Percentiles rank a stretch among this genome's conserved stretches.
phyloP scores from a whole-genome alignment of 2,797 vertebrate species.

The Botia almorhae region DNA sequence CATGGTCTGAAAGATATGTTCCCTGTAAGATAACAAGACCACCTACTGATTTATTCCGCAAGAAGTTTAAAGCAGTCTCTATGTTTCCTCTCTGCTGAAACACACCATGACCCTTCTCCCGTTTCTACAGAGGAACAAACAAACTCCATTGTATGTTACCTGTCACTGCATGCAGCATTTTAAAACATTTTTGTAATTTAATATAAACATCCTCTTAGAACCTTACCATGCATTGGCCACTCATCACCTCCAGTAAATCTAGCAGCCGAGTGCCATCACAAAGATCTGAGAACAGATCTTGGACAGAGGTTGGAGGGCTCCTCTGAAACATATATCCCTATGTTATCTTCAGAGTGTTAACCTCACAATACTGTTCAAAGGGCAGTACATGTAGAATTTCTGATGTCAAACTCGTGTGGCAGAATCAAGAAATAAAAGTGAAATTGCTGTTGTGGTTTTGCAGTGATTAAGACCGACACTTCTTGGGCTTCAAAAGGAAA shows the following conservation, averaged over 20 bases:
- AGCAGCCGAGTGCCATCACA: slow-evolving; percentile 84
- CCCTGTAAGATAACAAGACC: neutral
- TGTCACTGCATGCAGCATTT: neutral
- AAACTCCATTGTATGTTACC: neutral
- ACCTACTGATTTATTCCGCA: slow-evolving; percentile 85
- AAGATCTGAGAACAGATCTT: slow-evolving; percentile 88
- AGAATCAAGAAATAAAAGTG: neutral
- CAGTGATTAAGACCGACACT: no score
- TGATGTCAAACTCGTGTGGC: neutral
- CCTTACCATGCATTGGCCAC: slow-evolving; percentile 86
- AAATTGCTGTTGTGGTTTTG: neutral
- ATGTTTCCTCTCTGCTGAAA: slow-evolving; percentile 90
- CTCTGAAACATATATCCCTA: slow-evolving; percentile 74
- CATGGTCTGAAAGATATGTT: neutral
- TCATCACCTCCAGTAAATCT: slow-evolving; percentile 91
- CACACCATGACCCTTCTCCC: slow-evolving; percentile 81
- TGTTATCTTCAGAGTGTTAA: neutral
- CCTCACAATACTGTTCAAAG: neutral
- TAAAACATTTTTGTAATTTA: neutral
- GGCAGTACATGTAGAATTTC: neutral
- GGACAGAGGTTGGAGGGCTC: slow-evolving; percentile 75
- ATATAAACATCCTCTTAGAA: neutral
- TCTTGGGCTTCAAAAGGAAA: no score
- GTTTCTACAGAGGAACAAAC: slow-evolving; percentile 73
- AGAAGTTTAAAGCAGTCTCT: slow-evolving; percentile 87